Evolutionary conservation across 2,888 invertebrate genomes (phyloP).

Genomic region (Periphyllus acericola): DNA sequence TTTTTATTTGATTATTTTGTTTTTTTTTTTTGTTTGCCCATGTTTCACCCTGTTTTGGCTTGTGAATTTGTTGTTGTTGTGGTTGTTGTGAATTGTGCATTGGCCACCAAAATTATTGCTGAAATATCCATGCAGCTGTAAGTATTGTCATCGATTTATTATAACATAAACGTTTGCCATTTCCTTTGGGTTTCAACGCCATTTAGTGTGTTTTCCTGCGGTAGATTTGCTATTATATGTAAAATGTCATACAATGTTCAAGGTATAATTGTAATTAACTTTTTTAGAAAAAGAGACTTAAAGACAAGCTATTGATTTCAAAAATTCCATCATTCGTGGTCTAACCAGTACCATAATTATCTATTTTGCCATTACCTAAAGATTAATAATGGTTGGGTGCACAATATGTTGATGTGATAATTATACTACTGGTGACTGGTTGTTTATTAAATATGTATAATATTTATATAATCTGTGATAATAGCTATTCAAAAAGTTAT

Average conservation of each 20-base stretch:
- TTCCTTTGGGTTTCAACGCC: neutral
- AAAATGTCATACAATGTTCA: neutral
- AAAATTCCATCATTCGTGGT: neutral
- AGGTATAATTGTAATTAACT: neutral
- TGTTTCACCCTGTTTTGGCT: neutral
- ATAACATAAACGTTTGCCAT: neutral
- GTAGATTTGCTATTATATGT: neutral
- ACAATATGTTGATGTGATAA: neutral
- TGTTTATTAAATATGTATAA: too few relatives aligned
- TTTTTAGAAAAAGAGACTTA: neutral
- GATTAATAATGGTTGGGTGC: neutral
- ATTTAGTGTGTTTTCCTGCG: neutral
- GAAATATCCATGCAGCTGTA: slow-evolving; percentile 43
- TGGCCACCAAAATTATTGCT: slow-evolving; percentile 25
- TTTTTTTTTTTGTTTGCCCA: slow-evolving; percentile 7
- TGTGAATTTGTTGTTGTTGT: slow-evolving; percentile 21
- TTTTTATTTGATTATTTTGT: slow-evolving; percentile 16
- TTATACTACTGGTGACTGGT: neutral
- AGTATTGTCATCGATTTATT: slow-evolving; percentile 26
- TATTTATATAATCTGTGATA: too few relatives aligned
- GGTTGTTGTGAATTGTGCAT: slow-evolving; percentile 40
- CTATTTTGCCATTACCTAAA: neutral
- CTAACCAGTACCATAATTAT: neutral
- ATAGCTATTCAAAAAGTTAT: neutral
- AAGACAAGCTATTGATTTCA: neutral